Percentiles rank a stretch among this genome's conserved stretches.
Conservation (phyloP, 2,888 invertebrate genomes). For the Drosophila limbata region DNA sequence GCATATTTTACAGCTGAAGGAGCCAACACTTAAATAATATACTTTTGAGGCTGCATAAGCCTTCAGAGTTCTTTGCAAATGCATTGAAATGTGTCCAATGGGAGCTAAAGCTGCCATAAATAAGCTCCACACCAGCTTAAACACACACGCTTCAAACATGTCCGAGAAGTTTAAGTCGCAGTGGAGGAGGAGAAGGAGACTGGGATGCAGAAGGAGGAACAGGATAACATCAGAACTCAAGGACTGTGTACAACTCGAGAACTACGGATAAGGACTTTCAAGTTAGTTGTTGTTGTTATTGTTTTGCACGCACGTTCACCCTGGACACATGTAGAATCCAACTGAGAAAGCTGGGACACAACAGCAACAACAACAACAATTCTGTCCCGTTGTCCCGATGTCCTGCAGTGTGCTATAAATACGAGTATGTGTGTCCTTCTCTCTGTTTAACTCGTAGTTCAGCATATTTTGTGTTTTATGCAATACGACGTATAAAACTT, state of each 20-base stretch:
- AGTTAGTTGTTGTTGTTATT: slow-evolving; percentile 18
- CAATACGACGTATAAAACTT: slow-evolving; percentile 63
- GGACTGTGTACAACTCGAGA: slow-evolving; percentile 21
- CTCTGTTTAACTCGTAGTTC: slow-evolving; percentile 31
- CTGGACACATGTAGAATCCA: slow-evolving; percentile 57
- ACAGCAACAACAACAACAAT: slow-evolving; percentile 35
- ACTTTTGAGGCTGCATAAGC: slow-evolving; percentile 47
- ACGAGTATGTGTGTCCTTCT: slow-evolving; percentile 12
- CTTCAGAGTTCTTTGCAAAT: slow-evolving; percentile 60
- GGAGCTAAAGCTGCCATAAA: slow-evolving; percentile 82
- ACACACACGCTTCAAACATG: slow-evolving; percentile 36
- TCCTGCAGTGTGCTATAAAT: slow-evolving; percentile 4
- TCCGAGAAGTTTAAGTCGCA: neutral
- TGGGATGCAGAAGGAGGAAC: neutral
- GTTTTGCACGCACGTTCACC: slow-evolving; percentile 58
- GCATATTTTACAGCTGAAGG: slow-evolving; percentile 16
- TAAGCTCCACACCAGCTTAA: slow-evolving; percentile 60
- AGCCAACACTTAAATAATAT: slow-evolving; percentile 26
- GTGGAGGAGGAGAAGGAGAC: neutral
- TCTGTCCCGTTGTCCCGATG: slow-evolving; percentile 35
- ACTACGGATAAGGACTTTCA: slow-evolving; percentile 24
- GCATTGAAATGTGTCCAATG: slow-evolving; percentile 82
- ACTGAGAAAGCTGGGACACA: slow-evolving; percentile 40
- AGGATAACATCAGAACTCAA: slow-evolving; percentile 11
- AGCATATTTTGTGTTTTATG: slow-evolving; percentile 67